phyloP scores from a whole-genome alignment of 2,113 vertebrate species.

The Panthera tigris region DNA sequence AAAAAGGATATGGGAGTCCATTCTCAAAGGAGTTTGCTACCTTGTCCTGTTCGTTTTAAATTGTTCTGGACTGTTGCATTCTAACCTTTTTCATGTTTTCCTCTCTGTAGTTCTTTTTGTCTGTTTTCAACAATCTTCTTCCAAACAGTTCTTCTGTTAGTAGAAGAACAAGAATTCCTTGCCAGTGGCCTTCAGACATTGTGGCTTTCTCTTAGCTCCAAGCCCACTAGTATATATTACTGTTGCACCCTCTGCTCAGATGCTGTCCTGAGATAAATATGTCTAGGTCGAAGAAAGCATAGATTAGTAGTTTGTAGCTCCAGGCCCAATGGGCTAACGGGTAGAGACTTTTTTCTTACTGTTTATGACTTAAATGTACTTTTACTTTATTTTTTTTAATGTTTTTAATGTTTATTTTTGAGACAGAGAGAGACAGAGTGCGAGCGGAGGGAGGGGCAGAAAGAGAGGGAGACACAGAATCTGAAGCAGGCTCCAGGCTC shows the following conservation, averaged over 20 bases:
- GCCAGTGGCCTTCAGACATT: not conserved
- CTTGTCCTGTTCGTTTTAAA: not conserved
- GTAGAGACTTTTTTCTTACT: not conserved
- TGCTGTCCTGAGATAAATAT: not conserved
- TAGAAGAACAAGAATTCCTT: not conserved
- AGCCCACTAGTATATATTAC: not conserved
- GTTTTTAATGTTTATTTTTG: too few species aligned
- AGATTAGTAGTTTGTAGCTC: not conserved
- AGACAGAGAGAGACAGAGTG: too few species aligned
- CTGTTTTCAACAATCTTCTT: not conserved
- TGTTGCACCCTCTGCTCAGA: not conserved
- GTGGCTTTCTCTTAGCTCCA: not conserved
- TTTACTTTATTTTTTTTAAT: constrained; percentile 33
- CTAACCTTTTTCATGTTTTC: constrained; percentile 12
- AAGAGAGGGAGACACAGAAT: too few species aligned
- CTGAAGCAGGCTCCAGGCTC: too few species aligned
- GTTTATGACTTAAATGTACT: not conserved
- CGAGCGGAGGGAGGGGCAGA: too few species aligned
- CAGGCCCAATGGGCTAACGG: not conserved
- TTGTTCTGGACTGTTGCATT: not conserved
- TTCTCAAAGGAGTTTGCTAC: constrained; percentile 5
- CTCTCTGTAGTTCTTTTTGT: not conserved
- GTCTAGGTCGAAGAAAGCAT: not conserved
- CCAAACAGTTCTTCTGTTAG: not conserved
- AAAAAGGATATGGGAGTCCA: not conserved